Base-by-base conservation (phyloP, 2,797 vertebrate species). In the Enteromius mattozi region DNA sequence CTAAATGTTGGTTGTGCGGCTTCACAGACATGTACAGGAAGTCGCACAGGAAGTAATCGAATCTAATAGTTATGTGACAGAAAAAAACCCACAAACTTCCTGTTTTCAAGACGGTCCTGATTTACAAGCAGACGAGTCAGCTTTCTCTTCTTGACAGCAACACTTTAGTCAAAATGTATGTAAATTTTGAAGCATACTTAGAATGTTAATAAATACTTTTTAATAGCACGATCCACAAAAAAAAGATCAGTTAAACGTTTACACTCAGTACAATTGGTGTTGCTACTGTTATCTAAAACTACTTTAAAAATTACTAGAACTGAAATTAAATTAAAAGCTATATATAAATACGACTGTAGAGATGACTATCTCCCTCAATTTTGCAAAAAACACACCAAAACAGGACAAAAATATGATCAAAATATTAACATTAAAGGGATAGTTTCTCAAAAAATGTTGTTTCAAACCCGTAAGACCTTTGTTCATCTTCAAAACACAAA, bases 11-110 rank as follows among this genome's bases (percentile, higher is more conserved):
- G 10, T 27, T 4, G 33, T 59, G n/a, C 6, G 4, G 35, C 49
- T 78, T 71, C 33, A 12, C 35, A 80, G 24, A 2, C 16, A 4
- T n/a, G 24, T 74, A 30, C 40, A 54, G 35, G 83, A 85, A 76
- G 65, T 37, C 47, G 24, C 45, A 74, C 10, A 88, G 91, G 89
- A 92, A 89, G 82, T 85, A 27, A 59, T 88, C 68, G 47, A 89
- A 85, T 82, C 72, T 83, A 72, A 87, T 84, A 3, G 12, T 33
- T 86, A 16, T 63, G 4, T 27, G 37, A 75, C 6, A 30, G 45
- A 56, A 21, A 77, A 54, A 71, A 54, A 37, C 17, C n/a, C 74
- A 68, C 42, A n/a, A 61, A 84, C 78, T 54, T 86, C 81, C 81
- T 82, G 83, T 85, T 81, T 76, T 69, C 16, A 65, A 40, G 6